phyloP scores from a whole-genome alignment of 1,140 invertebrate genomes.

The Mizuhopecten yessoensis region DNA sequence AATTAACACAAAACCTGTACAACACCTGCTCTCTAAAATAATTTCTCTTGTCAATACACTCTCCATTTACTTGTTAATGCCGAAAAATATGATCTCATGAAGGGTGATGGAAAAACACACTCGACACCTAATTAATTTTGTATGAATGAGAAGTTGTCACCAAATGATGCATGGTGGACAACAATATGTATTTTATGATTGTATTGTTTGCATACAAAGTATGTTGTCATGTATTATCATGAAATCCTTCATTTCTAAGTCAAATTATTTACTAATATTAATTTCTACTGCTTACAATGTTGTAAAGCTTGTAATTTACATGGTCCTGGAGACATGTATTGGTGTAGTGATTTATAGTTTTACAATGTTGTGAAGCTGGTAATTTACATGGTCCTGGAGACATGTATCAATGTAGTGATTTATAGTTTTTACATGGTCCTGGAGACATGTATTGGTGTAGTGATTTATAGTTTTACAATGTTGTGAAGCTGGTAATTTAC shows the following conservation, averaged over 20 bases:
- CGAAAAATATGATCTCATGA: no score
- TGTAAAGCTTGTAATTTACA: not conserved
- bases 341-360: not conserved
- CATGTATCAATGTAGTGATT: not conserved
- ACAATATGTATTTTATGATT: not conserved
- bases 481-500: not conserved
- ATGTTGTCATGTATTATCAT: not conserved
- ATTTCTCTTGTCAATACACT: no score
- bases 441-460: not conserved
- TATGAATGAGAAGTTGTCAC: no score
- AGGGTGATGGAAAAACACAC: no score
- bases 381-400: not conserved
- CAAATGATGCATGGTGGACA: no score
- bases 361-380: constrained; percentile 2
- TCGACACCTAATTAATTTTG: no score
- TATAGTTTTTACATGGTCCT: not conserved
- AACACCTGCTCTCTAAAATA: no score
- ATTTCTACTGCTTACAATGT: constrained; percentile 1
- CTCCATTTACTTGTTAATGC: no score
- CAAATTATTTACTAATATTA: not conserved
- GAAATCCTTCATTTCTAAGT: not conserved
- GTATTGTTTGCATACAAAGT: not conserved
- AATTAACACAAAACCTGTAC: no score
- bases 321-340: not conserved
- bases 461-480: not conserved